Percentiles rank a stretch among this genome's conserved stretches.
These are phyloP conservation scores for Ctenopoma kingsleyae DNA, from an alignment of 2,797 vertebrate species.

Conservation along the genomic window DNA sequence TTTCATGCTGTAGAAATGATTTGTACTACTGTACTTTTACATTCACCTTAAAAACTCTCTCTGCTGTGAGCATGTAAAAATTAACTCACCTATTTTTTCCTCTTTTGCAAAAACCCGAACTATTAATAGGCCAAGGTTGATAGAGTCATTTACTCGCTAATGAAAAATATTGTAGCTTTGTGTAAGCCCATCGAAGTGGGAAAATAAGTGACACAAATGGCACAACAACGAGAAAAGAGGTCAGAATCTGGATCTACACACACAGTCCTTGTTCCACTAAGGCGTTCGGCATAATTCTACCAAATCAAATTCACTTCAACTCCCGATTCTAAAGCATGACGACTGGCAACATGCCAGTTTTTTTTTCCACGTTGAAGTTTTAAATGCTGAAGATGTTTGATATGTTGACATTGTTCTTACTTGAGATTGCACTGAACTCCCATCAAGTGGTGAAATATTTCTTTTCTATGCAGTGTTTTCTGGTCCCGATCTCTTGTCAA, in stretches of 20 bases:
- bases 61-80: conserved; percentile 33
- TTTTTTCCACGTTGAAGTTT: neutral
- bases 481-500: conserved; percentile 12
- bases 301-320: conserved; percentile 8
- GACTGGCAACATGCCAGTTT: neutral
- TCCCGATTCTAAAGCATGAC: neutral
- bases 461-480: neutral
- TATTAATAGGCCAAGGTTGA: conserved; percentile 77
- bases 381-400: neutral
- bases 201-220: conserved; percentile 78
- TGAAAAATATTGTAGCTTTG: conserved; percentile 60
- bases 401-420: conserved; percentile 4
- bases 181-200: conserved; percentile 60
- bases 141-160: conserved; percentile 58
- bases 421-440: neutral
- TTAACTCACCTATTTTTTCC: conserved; percentile 5
- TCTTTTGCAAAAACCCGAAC: conserved; percentile 46
- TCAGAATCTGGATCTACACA: conserved; percentile 38
- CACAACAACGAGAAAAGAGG: conserved; percentile 69
- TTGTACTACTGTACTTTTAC: neutral
- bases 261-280: conserved; percentile 23
- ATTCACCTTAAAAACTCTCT: neutral
- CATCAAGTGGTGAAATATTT: neutral
- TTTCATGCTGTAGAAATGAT: neutral
- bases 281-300: conserved; percentile 9